Evolutionary conservation across 2,888 invertebrate genomes (phyloP).

Genomic region (Aphodius granarius): DNA sequence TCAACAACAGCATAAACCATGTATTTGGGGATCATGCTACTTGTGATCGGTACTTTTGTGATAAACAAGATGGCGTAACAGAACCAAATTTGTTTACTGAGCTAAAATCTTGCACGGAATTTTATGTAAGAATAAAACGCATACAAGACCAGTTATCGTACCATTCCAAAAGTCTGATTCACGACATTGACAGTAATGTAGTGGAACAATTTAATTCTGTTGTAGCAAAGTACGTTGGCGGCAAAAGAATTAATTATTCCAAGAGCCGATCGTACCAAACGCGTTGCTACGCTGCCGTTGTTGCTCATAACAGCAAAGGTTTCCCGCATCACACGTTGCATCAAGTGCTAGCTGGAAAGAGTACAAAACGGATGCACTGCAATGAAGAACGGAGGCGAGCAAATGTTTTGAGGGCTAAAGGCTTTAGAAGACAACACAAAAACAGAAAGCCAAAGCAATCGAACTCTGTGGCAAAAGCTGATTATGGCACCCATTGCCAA

Average conservation of each 20-base stretch:
- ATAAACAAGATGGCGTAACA: not conserved
- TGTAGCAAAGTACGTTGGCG: slow-evolving; percentile 32
- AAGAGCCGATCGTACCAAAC: slow-evolving; percentile 27
- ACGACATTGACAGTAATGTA: slow-evolving; percentile 16
- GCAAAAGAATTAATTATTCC: slow-evolving; percentile 32
- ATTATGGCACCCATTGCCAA: not conserved
- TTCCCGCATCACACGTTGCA: not conserved
- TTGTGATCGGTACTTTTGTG: slow-evolving; percentile 11
- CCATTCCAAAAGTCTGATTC: slow-evolving; percentile 16
- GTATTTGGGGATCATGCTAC: slow-evolving; percentile 15
- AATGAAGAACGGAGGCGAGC: not conserved
- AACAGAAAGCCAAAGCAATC: not conserved
- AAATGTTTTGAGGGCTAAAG: not conserved
- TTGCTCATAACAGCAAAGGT: slow-evolving; percentile 19
- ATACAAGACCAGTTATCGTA: not conserved
- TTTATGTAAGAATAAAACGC: not conserved
- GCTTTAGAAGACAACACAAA: not conserved
- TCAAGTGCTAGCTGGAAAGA: not conserved
- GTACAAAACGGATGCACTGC: not conserved
- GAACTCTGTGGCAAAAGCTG: not conserved
- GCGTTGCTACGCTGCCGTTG: slow-evolving; percentile 26
- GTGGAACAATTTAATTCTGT: slow-evolving; percentile 21
- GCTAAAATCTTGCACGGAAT: not conserved
- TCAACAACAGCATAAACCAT: slow-evolving; percentile 16
- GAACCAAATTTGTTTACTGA: not conserved